Percentiles rank a stretch among this genome's conserved stretches.
phyloP scores from a whole-genome alignment of 2,113 vertebrate genomes.

The Prinia subflava region DNA sequence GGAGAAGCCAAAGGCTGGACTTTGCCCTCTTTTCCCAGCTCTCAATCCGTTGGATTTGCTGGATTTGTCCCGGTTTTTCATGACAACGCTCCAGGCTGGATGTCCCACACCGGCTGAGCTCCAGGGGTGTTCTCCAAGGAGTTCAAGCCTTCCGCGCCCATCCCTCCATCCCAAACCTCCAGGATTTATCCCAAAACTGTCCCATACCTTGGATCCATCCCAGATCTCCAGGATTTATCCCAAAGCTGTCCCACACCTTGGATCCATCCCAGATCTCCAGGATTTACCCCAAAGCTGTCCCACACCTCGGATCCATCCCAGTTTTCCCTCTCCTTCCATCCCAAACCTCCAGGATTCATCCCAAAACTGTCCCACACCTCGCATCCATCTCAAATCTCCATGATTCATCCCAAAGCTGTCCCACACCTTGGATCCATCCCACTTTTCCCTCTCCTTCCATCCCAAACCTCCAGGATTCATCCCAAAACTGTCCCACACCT shows the following conservation, averaged over 20 bases:
- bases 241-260: not conserved
- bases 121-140: not conserved
- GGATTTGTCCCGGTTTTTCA: not conserved
- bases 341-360: not conserved
- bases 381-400: no score
- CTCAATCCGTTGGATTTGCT: not conserved
- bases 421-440: not conserved
- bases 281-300: no score
- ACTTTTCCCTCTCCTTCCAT: conserved; percentile 56
- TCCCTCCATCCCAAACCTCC: not conserved
- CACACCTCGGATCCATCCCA: not conserved
- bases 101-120: not conserved
- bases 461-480: not conserved
- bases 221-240: no score
- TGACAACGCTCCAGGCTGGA: fast-evolving
- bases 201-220: no score
- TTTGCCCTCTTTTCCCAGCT: not conserved
- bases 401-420: no score
- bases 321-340: conserved; percentile 57
- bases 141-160: fast-evolving
- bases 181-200: not conserved
- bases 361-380: no score
- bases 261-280: no score
- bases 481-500: no score
- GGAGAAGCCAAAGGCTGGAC: not conserved